Base-by-base conservation (phyloP, 2,113 vertebrate genomes). In the Gambusia affinis region DNA sequence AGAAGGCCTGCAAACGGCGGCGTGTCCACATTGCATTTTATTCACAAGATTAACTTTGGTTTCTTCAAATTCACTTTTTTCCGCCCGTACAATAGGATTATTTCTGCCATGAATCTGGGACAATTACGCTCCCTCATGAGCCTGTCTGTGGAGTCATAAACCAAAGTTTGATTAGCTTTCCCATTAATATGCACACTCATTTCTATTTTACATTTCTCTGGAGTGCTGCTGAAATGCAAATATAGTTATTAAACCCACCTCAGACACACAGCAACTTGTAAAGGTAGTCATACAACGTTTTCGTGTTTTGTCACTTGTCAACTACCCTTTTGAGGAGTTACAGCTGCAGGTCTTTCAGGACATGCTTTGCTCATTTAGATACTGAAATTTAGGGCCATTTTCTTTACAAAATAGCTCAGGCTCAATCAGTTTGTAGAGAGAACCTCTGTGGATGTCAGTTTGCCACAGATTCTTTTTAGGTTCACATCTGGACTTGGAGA, bases 131-230 rank as follows among this genome's bases (percentile, higher is more conserved):
- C 30, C 66, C 63, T 79, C 35, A 1, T 76, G 24, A 12, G 30
- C 63, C 71, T 37, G 72, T 80, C 73, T 70, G 24, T 14, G 61
- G 64, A 75, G 71, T 75, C 76, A 64, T 83, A 70, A 75, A 88
- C 27, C 67, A 79, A 73, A 80, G 39, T 81, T 71, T 79, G 28
- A 85, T 72, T 69, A 17, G 63, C 17, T 12, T 63, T 62, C 57
- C 61, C 0, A 8, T 60, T 82, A 39, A 73, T 72, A 69, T 77
- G 39, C 44, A 65, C 60, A 79, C 76, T 76, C 3, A 64, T 75
- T 83, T 67, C 35, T 70, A 28, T 63, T 39, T 65, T 12, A 57
- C 28, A 29, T 64, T 22, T 44, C 61, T 44, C 37, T 67, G 63
- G 65, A 73, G 54, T 63, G 35, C 44, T 73, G 39, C 51, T 33